These are phyloP conservation scores for Fopius arisanus DNA, from an alignment of 1,140 invertebrate species.

Conservation along the genomic window DNA sequence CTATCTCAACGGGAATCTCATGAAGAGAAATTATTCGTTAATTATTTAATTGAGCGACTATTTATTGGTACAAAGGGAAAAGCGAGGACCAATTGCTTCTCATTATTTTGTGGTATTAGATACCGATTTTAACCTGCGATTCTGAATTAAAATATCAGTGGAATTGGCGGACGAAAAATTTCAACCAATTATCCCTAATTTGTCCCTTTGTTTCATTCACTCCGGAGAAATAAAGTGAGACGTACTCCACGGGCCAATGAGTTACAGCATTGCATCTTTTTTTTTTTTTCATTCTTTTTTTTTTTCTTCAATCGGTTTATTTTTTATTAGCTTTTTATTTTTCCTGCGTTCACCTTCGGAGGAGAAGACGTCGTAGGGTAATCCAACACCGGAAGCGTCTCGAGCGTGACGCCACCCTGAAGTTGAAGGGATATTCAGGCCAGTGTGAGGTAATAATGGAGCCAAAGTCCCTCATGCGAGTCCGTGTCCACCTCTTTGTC, in stretches of 20 bases:
- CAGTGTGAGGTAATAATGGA: conserved; percentile 11
- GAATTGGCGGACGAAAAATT: no score
- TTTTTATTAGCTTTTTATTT: neutral
- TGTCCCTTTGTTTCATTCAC: neutral
- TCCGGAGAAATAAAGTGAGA: neutral
- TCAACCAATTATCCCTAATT: no score
- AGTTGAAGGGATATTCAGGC: conserved; percentile 60
- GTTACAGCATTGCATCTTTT: neutral
- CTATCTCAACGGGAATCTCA: neutral
- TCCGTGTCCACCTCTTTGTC: conserved; percentile 39
- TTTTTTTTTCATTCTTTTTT: neutral
- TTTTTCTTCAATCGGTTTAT: neutral
- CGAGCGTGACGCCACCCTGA: conserved; percentile 66
- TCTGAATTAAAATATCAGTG: no score
- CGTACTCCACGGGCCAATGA: neutral
- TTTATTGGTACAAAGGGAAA: no score
- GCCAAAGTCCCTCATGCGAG: conserved; percentile 51
- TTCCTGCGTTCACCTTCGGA: neutral
- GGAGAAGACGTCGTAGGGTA: conserved; percentile 48
- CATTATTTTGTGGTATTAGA: no score
- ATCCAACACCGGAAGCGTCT: conserved; percentile 66
- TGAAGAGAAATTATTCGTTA: no score
- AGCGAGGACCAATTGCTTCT: no score
- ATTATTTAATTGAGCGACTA: no score
- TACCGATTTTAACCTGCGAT: no score